A percentile compares a stretch with the other conserved stretches of the same genome.
phyloP scores from a whole-genome alignment of 1,140 invertebrate species.

The Ephestia elutella region DNA sequence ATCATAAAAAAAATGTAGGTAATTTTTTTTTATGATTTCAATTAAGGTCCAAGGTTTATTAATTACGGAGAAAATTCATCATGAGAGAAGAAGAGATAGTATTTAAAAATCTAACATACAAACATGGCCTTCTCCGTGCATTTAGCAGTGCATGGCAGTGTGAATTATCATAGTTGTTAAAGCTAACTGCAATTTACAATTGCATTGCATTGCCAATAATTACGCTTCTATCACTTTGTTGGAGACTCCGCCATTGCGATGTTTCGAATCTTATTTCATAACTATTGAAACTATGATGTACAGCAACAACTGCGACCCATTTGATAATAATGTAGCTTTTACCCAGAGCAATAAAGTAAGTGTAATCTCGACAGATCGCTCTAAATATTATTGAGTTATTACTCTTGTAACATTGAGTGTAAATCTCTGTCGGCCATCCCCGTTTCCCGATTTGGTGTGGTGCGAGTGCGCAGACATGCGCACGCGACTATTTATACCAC shows the following conservation, averaged over 20 bases:
- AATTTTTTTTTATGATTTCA: too few relatives aligned
- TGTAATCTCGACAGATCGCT: background rate
- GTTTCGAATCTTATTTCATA: background rate
- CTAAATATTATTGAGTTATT: background rate
- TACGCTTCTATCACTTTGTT: background rate
- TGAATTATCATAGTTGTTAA: too few relatives aligned
- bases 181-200: too few relatives aligned
- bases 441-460: conserved; percentile 60
- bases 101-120: too few relatives aligned
- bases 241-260: background rate
- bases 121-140: too few relatives aligned
- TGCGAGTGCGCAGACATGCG: conserved; percentile 37
- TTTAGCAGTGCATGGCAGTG: too few relatives aligned
- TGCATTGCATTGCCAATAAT: background rate
- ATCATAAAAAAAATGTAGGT: too few relatives aligned
- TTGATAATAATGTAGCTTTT: background rate
- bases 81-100: too few relatives aligned
- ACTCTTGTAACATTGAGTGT: background rate
- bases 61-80: too few relatives aligned
- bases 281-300: background rate
- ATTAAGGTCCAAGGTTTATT: too few relatives aligned
- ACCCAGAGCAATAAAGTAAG: background rate
- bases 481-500: conserved; percentile 55
- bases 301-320: background rate
- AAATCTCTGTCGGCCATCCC: conserved; percentile 32